A percentile compares a stretch with the other conserved stretches of the same genome.
Conservation (phyloP, 2,888 invertebrate species). For the Drosophila kuntzei region DNA sequence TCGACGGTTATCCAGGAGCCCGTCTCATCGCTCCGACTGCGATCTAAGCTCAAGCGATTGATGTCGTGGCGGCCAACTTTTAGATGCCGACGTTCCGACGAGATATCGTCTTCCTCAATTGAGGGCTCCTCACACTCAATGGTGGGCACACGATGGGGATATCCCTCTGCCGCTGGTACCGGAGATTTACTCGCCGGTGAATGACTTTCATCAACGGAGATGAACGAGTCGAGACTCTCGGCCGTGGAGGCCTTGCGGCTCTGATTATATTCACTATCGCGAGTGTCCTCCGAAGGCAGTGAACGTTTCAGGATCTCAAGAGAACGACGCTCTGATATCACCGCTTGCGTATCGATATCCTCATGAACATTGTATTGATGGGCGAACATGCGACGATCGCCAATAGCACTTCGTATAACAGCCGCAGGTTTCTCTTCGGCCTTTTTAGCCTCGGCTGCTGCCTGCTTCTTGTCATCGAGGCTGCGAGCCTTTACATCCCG, state of each 20-base stretch:
- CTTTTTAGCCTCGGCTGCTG: conserved; percentile 79
- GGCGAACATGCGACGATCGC: conserved; percentile 84
- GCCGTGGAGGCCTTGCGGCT: conserved; percentile 86
- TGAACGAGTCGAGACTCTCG: conserved; percentile 86
- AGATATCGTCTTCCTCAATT: conserved; percentile 84
- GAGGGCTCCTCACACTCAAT: conserved; percentile 86
- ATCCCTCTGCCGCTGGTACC: conserved; percentile 72
- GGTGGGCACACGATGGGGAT: conserved; percentile 84
- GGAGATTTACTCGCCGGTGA: conserved; percentile 86
- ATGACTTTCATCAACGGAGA: conserved; percentile 89
- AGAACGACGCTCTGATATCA: conserved; percentile 88
- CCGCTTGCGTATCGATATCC: conserved; percentile 87
- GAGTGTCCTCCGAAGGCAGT: conserved; percentile 86
- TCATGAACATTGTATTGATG: conserved; percentile 84
- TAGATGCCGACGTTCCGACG: conserved; percentile 82
- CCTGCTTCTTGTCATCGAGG: conserved; percentile 87
- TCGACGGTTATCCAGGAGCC: conserved; percentile 90
- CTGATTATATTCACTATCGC: conserved; percentile 79
- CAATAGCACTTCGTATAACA: conserved; percentile 76
- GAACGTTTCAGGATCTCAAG: conserved; percentile 88
- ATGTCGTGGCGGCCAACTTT: conserved; percentile 81
- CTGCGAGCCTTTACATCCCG: conserved; percentile 90
- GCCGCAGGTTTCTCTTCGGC: conserved; percentile 84
- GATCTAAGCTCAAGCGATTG: conserved; percentile 84
- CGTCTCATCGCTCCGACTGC: conserved; percentile 89